Evolutionary conservation across 1,140 invertebrate species (phyloP), one percentile per base, ranked within the genome.

Genomic region (Camponotus floridanus): DNA sequence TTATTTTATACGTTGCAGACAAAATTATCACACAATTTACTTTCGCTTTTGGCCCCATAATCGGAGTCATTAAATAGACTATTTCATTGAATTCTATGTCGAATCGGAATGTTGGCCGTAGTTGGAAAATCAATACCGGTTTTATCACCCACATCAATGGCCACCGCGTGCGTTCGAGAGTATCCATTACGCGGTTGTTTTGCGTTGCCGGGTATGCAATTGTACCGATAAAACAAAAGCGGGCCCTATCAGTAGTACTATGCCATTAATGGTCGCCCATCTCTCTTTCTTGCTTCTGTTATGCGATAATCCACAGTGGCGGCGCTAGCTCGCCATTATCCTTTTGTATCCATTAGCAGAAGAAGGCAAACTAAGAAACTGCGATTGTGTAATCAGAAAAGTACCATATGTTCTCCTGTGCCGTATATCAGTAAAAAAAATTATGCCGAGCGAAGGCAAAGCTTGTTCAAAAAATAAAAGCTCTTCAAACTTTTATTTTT

Each of bases 171-270:
- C 78, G 31, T 87, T 61, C 68, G 51, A 68, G 67, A 62, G 86
- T 87, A 90, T 87, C 80, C 86, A 90, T 90, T 90, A 90, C 59
- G 11, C 39, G 62, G 74, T 87, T 62, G 74, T 76, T 90, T 87
- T 59, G 39, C 67, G 71, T 81, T 84, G 68, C 51, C 33, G 57
- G 26, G 59, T 76, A 61, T 59, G 90, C 89, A 91, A 91, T 91
- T 88, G 90, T 91, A 90, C 71, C 90, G 90, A 91, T 90, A 91
- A 91, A 91, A 88, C 89, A 91, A 90, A 91, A 87, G 59, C 84
- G 33, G 31, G 15, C n/a, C 65, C 89, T 90, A 90, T 91, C 90
- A 76, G 81, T 18, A 57, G 83, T 84, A 90, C 76, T 59, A 84
- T 57, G 48, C 90, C 90, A 87, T 87, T 90, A 88, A 91, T 90